Evolutionary conservation across 92 coral and sea anemone genomes (phyloP), one percentile per base, ranked within the genome.

Genomic region (Epizoanthus scotinus): DNA sequence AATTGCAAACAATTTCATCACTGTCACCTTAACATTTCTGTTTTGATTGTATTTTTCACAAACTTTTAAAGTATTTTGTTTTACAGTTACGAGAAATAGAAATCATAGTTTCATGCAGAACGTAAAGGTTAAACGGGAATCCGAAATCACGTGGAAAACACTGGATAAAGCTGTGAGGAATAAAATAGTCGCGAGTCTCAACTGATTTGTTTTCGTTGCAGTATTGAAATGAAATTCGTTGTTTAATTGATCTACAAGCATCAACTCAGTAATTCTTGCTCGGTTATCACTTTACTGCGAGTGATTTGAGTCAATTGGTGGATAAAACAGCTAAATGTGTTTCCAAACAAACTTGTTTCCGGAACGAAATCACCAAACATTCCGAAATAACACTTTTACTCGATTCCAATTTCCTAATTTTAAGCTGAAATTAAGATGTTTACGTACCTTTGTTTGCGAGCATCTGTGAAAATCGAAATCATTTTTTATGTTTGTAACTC

Each of bases 1-100:
- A 59, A 75, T 75, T 59, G 61, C 81, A 28, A 59, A 75, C 81
- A 60, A 68, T 63, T 15, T 38, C 44, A 64, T 27, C 21, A 29
- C 44, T 28, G 70, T 40, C 47, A 67, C 44, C 56, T 59, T 40
- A 17, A 66, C 56, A 75, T 60, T 58, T 40, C 68, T 75, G 81
- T 49, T 75, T 38, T 13, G 42, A 75, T 36, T 42, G 7, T 22
- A 36, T 29, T 75, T 60, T 26, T n/a, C 81, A 44, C 17, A 59
- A 0, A 36, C 31, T 22, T n/a, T 58, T 56, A 20, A 67, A 14
- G 26, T 59, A 55, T 75, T 58, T 75, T 75, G 24, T 59, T 55
- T 75, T 56, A 58, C 61, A 66, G 58, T 75, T 58, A 75, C 8
- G 54, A 40, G 40, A 14, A 59, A 21, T 12, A 63, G 69, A 64